phyloP scores from a whole-genome alignment of 2,113 vertebrate genomes.

The Apodemus sylvaticus region DNA sequence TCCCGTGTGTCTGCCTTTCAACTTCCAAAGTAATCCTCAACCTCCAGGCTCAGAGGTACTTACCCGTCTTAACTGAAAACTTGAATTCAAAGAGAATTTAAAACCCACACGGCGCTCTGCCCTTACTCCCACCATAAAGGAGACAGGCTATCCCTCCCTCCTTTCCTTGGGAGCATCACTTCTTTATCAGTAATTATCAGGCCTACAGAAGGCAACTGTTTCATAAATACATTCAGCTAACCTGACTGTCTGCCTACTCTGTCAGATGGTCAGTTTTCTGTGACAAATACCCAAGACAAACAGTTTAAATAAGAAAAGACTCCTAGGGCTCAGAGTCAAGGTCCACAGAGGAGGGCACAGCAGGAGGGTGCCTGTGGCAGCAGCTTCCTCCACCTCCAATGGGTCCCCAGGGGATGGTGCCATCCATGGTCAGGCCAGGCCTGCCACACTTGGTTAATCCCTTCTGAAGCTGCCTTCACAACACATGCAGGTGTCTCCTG shows the following conservation, averaged over 20 bases:
- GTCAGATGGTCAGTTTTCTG: not conserved
- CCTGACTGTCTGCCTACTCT: not conserved
- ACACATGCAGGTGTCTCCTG: not conserved
- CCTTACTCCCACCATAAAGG: not conserved
- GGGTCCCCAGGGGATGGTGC: not conserved
- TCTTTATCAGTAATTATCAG: not conserved
- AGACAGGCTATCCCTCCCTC: not conserved
- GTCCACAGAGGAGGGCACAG: not conserved
- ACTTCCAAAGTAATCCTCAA: not conserved
- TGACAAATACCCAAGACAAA: not conserved
- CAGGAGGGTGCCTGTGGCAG: no score
- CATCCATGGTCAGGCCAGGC: not conserved
- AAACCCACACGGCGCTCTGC: not conserved
- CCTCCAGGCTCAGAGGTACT: not conserved
- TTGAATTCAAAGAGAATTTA: not conserved
- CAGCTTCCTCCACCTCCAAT: no score
- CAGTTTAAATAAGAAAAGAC: not conserved
- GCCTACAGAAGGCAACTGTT: not conserved
- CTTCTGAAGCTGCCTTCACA: not conserved
- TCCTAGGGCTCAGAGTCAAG: not conserved
- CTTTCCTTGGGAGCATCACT: not conserved
- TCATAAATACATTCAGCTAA: not conserved
- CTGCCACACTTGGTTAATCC: not conserved
- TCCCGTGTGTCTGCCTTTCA: not conserved
- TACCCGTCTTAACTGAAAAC: not conserved